These are phyloP conservation scores for Sebastes fasciatus DNA, from an alignment of 2,113 vertebrate genomes.

Conservation along the genomic window DNA sequence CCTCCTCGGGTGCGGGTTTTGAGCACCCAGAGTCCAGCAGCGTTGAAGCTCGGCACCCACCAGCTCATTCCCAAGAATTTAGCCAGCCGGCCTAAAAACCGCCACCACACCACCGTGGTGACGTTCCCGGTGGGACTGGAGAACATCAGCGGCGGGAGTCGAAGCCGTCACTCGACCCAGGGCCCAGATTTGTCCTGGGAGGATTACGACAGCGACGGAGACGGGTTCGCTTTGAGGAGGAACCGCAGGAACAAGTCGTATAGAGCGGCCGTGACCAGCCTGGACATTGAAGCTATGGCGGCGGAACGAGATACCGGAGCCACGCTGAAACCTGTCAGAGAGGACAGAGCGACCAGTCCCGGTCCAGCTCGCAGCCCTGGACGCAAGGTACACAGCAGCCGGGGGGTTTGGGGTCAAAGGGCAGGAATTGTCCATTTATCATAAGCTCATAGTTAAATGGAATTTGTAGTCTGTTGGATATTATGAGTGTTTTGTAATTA, in stretches of 20 bases:
- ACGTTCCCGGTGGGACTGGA: slow-evolving; percentile 72
- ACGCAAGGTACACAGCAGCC: slow-evolving; percentile 69
- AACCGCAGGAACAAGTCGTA: slow-evolving; percentile 94
- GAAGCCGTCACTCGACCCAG: slow-evolving; percentile 46
- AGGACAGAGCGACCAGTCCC: slow-evolving; percentile 68
- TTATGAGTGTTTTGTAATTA: not conserved
- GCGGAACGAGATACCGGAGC: not conserved
- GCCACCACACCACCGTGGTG: slow-evolving; percentile 89
- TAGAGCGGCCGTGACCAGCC: slow-evolving; percentile 88
- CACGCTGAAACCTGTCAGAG: slow-evolving; percentile 76
- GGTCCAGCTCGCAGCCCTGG: slow-evolving; percentile 49
- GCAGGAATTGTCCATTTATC: not conserved
- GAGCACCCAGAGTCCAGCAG: slow-evolving; percentile 88
- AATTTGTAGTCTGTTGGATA: not conserved
- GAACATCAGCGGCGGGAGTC: slow-evolving; percentile 30
- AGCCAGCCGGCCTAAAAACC: slow-evolving; percentile 87
- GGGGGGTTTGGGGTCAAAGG: not conserved
- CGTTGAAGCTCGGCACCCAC: slow-evolving; percentile 86
- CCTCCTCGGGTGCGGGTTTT: slow-evolving; percentile 78
- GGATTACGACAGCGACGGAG: slow-evolving; percentile 81
- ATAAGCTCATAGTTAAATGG: not conserved
- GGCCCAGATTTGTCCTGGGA: slow-evolving; percentile 81
- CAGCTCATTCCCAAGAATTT: slow-evolving; percentile 92
- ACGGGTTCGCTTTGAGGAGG: slow-evolving; percentile 77
- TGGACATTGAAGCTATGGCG: slow-evolving; percentile 14